phyloP scores from a whole-genome alignment of 2,113 vertebrate genomes.

The human region GRCh38 chr13:101949501-101950000 shows the following conservation, averaged over 20 bases:
- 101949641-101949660: neutral
- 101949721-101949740: neutral
- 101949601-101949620: neutral
- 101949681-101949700: neutral
- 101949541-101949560: conserved; percentile 32
- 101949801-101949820: neutral
- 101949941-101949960: neutral
- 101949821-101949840: neutral
- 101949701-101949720: neutral
- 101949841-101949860: neutral
- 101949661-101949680: neutral
- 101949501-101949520: conserved; percentile 16
- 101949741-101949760: neutral
- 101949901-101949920: too few species aligned
- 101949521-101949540: conserved; percentile 33
- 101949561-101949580: neutral
- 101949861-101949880: neutral
- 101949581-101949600: neutral
- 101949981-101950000: neutral
- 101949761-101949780: neutral
- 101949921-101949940: neutral
- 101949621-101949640: neutral
- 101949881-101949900: neutral
- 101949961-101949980: neutral
- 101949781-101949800: neutral